phyloP scores from a whole-genome alignment of 1,140 invertebrate species.

The Drosophila erecta region DNA sequence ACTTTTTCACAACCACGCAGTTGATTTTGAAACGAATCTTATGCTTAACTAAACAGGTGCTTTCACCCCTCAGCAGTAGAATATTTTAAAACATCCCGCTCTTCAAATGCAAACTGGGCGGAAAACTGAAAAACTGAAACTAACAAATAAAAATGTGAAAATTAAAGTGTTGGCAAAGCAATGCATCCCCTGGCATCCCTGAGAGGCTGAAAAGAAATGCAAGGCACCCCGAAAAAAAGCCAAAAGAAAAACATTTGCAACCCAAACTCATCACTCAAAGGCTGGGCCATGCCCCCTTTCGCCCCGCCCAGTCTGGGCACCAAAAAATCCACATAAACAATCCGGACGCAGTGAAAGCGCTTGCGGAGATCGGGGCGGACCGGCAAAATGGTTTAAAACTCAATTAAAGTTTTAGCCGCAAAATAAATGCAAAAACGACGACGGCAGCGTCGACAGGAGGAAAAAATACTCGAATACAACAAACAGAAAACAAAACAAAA shows the following conservation, averaged over 20 bases:
- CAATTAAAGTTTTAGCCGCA: constrained; percentile 84
- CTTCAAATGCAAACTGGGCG: constrained; percentile 31
- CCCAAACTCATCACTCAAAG: constrained; percentile 74
- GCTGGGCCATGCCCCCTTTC: constrained; percentile 21
- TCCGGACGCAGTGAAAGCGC: constrained; percentile 25
- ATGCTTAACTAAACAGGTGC: background rate
- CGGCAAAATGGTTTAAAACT: constrained; percentile 83
- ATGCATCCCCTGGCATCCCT: constrained; percentile 17
- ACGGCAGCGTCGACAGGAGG: constrained; percentile 53
- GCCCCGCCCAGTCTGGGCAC: constrained; percentile 2
- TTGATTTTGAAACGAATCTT: background rate
- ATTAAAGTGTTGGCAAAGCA: constrained; percentile 48
- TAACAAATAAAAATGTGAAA: constrained; percentile 28
- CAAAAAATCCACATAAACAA: constrained; percentile 61
- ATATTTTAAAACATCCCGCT: constrained; percentile 11
- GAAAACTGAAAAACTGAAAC: constrained; percentile 19
- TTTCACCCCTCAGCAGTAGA: background rate
- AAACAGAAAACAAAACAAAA: constrained; percentile 29
- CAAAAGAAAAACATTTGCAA: constrained; percentile 44
- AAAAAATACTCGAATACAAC: constrained; percentile 39
- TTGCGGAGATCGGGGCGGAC: constrained; percentile 37
- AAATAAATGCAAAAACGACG: constrained; percentile 81
- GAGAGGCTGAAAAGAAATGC: constrained; percentile 16
- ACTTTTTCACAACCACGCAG: background rate
- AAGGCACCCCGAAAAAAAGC: constrained; percentile 13